A percentile compares a stretch with the other conserved stretches of the same genome.
Evolutionary conservation across 1,140 invertebrate species (phyloP).

Genomic region (Sinonovacula constricta): DNA sequence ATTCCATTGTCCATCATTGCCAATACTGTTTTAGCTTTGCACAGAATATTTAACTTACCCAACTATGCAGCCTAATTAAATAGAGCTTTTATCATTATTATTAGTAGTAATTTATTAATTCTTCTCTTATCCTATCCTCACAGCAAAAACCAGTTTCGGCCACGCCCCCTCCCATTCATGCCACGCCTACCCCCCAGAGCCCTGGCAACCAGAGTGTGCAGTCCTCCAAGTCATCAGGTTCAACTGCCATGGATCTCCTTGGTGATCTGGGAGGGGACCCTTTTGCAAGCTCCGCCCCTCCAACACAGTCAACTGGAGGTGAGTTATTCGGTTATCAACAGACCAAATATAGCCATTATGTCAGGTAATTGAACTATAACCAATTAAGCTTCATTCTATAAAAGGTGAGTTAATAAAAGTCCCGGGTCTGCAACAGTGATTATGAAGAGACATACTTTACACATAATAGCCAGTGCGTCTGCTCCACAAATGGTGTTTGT

Average conservation of each 20-base stretch:
- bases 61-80: too few species aligned
- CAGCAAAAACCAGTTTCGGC: conserved; percentile 11
- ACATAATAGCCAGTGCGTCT: too few species aligned
- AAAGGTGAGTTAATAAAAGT: neutral
- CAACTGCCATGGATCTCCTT: conserved; percentile 42
- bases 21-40: too few species aligned
- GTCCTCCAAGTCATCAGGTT: conserved; percentile 44
- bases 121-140: too few species aligned
- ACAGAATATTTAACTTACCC: too few species aligned
- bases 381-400: neutral
- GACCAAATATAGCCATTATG: too few species aligned
- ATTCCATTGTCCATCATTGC: too few species aligned
- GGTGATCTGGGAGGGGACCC: conserved; percentile 47
- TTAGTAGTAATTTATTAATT: too few species aligned
- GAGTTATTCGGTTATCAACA: too few species aligned
- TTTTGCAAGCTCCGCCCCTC: conserved; percentile 27
- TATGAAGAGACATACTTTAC: too few species aligned
- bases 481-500: too few species aligned
- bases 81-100: too few species aligned
- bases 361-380: conserved; percentile 16
- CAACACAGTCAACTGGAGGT: conserved; percentile 23
- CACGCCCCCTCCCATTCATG: conserved; percentile 37
- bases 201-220: conserved; percentile 38
- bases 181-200: conserved; percentile 39
- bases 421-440: neutral